phyloP scores from a whole-genome alignment of 2,797 vertebrate genomes.

The Brachyalestes nurse region DNA sequence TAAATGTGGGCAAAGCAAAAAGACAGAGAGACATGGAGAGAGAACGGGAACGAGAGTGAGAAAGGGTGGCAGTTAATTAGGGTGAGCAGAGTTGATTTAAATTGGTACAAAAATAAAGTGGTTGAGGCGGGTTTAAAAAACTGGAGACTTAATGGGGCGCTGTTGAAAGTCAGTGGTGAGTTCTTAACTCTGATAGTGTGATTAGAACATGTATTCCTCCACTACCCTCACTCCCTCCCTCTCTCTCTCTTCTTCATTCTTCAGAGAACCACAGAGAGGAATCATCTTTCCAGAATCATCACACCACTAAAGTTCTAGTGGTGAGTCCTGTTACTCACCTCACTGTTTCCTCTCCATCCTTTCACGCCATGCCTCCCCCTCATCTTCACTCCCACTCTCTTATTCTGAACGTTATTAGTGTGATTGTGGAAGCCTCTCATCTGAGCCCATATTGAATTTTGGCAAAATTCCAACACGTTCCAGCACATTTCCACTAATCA shows the following conservation, averaged over 20 bases:
- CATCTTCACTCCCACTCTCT: neutral
- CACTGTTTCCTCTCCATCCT: neutral
- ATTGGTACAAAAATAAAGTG: too few species aligned
- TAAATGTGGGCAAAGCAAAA: too few species aligned
- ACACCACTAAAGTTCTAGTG: constrained; percentile 83
- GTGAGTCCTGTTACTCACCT: constrained; percentile 66
- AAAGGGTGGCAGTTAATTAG: neutral
- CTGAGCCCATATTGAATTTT: too few species aligned
- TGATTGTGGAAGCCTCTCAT: too few species aligned
- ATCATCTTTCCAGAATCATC: constrained; percentile 78
- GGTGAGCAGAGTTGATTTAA: neutral
- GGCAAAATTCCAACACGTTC: too few species aligned
- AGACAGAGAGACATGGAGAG: too few species aligned
- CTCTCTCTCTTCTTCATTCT: constrained; percentile 4
- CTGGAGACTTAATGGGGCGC: too few species aligned
- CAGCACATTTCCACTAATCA: too few species aligned
- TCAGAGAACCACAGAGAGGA: constrained; percentile 86
- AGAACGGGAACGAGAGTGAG: neutral
- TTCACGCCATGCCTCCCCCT: neutral
- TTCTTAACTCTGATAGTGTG: too few species aligned
- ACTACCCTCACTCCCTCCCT: neutral
- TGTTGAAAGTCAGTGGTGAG: too few species aligned
- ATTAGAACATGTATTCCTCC: too few species aligned
- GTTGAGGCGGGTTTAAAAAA: too few species aligned
- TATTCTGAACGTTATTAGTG: neutral